Base-by-base conservation (phyloP, 2,888 invertebrate species). In the Drosophila affinis region DNA sequence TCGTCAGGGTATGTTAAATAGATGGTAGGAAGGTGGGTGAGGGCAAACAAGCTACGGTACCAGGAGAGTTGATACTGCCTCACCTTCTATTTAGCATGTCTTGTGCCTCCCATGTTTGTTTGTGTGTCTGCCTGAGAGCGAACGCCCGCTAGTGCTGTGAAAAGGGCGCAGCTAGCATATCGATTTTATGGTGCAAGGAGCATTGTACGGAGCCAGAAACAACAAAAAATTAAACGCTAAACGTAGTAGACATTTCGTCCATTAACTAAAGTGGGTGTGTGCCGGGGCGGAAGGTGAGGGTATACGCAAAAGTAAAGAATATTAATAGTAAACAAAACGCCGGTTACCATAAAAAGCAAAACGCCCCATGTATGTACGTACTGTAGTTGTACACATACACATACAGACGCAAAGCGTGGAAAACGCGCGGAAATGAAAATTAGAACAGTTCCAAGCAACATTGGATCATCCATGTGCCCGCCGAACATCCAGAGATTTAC, bases 81-180 rank as follows among this genome's bases (percentile, higher is more conserved):
- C 7, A 39, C 39, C 39, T 39, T 39, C n/a, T 39, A 39, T n/a
- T 39, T n/a, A 39, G 39, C 39, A n/a, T 39, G 7, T 7, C 39
- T n/a, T 39, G 39, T 39, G 39, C 39, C 47, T 18, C 14, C 32
- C 46, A 32, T 57, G 45, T 62, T 58, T 51, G 51, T 24, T 49
- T 47, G 45, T 56, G 27, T 53, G 39, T 34, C 21, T 51, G 60
- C 17, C 47, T 55, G 55, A 39, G 58, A 24, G 56, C 46, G 34
- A 63, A 49, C 39, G 55, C 39, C 48, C 18, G 68, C 45, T 56
- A 65, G 79, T 76, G 87, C 78, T 79, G 72, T 81, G 76, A 83
- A 82, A 88, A 83, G 87, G 87, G 83, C 88, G 83, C 87, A 83
- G 87, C 88, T 76, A 83, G 57, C 62, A 62, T 75, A 72, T 72